Evolutionary conservation across 2,113 vertebrate species (phyloP), one percentile per base, ranked within the genome.

Genomic region (Indicator maculatus): DNA sequence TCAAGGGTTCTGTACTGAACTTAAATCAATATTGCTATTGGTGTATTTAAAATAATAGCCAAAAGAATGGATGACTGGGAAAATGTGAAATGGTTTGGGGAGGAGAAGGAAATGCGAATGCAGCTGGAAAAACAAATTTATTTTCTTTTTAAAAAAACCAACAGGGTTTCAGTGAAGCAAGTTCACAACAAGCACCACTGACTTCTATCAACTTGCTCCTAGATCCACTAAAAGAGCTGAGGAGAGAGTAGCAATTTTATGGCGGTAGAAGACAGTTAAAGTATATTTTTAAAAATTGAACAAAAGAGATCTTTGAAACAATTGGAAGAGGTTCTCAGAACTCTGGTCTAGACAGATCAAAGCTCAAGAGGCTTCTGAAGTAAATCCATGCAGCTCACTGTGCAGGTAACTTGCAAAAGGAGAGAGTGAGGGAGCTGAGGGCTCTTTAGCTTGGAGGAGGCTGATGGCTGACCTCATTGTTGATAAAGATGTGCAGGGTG

Each of bases 11-110:
- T 94, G 96, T 86, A 90, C 96, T 76, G 86, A 64, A 66, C 66
- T 96, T 77, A 90, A 87, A 97, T 83, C 92, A 95, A 96, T 97
- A 90, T 96, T 95, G 96, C 97, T 96, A 95, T 55, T 96, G 93
- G 89, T 96, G 95, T 95, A 94, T 86, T 92, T 77, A 88, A 95
- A 95, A 98, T 90, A 97, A 98, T 94, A 96, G 90, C 24, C 18
- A 16, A 83, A 96, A 97, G 81, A 95, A 84, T 70, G 94, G 88
- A 95, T 84, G 93, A 82, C 63, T 97, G 96, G 96, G 96, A 97
- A 97, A 97, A 89, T 96, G 94, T 93, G 93, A 97, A 94, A 94
- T 96, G 96, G 88, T 95, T 94, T 86, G 85, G 87, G 96, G 95
- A 96, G 96, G 92, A 96, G 92, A 80, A 97, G 95, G 97, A 97